These are phyloP conservation scores for Anthopleura sola DNA, from an alignment of 64 coral and sea anemone species.

Conservation along the genomic window DNA sequence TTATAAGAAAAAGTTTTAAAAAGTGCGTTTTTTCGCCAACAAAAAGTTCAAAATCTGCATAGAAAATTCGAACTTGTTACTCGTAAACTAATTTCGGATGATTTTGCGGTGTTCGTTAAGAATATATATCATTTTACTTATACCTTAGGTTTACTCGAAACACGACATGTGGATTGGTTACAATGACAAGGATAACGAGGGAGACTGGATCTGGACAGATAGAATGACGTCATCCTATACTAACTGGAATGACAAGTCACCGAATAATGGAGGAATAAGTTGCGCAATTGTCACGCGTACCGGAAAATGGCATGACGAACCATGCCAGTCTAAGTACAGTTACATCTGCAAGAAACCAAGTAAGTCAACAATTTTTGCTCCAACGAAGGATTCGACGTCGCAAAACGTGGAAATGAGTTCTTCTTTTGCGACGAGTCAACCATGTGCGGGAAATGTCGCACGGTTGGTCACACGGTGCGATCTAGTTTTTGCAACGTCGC, in stretches of 20 bases:
- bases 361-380: conserved; percentile 36
- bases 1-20: no score
- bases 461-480: no score
- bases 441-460: no score
- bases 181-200: conserved; percentile 96
- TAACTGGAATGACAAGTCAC: conserved; percentile 97
- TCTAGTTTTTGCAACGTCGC: no score
- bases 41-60: no score
- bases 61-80: no score
- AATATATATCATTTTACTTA: background rate
- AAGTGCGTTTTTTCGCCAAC: no score
- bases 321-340: conserved; percentile 69
- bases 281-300: conserved; percentile 85
- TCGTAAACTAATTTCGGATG: no score
- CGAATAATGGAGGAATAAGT: conserved; percentile 93
- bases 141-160: conserved; percentile 79
- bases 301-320: conserved; percentile 89
- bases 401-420: no score
- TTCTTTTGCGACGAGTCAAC: no score
- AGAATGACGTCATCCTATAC: conserved; percentile 94
- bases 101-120: no score
- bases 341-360: conserved; percentile 95
- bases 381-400: no score
- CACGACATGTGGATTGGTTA: conserved; percentile 96
- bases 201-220: conserved; percentile 98